phyloP scores from a whole-genome alignment of 2,113 vertebrate genomes.

The Parus major region DNA sequence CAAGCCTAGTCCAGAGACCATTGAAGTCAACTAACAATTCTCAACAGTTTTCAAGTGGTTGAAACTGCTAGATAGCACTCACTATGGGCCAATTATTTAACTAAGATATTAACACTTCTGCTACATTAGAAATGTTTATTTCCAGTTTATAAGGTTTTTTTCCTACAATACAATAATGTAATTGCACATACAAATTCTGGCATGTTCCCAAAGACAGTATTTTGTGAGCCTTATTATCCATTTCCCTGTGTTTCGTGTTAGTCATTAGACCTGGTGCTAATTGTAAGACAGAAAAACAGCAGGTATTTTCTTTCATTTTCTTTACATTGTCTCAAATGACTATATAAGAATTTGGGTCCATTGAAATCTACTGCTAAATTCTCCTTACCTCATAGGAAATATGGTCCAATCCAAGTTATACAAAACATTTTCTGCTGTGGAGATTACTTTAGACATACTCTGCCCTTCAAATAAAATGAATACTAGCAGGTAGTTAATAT shows the following conservation, averaged over 20 bases:
- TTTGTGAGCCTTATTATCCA: not conserved
- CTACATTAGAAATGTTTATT: not conserved
- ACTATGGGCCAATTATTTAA: not conserved
- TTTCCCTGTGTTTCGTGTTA: not conserved
- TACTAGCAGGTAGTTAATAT: not conserved
- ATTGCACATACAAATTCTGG: not conserved
- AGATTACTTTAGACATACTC: not conserved
- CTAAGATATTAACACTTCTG: not conserved
- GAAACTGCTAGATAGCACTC: not conserved
- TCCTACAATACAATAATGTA: not conserved
- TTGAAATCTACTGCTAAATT: not conserved
- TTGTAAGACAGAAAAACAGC: not conserved
- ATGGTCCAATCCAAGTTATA: not conserved
- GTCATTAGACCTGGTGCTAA: not conserved
- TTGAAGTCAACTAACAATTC: not conserved
- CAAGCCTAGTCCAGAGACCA: not conserved
- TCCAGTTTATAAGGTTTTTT: not conserved
- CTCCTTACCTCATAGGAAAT: not conserved
- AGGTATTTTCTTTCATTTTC: not conserved
- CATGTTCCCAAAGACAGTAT: not conserved
- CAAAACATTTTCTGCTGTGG: not conserved
- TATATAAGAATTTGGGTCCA: not conserved
- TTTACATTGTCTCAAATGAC: not conserved
- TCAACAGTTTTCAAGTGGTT: not conserved
- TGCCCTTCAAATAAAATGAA: not conserved